Evolutionary conservation across 2,113 vertebrate species (phyloP).

Genomic region (Phalacrocorax pelagicus): DNA sequence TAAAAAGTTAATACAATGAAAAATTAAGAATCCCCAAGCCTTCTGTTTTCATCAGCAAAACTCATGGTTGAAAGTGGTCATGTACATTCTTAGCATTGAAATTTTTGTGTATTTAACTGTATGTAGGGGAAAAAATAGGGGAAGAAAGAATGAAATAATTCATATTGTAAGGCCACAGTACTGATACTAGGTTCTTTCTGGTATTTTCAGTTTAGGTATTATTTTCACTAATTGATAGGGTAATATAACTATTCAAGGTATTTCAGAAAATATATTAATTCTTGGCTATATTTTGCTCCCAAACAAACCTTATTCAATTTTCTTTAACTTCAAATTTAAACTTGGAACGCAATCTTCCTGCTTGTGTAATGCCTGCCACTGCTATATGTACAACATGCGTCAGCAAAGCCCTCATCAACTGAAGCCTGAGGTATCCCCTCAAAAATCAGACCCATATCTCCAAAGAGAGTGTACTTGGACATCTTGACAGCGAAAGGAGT

Average conservation of each 20-base stretch:
- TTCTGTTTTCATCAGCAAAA: background rate
- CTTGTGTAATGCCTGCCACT: background rate
- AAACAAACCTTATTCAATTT: background rate
- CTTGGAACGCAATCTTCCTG: background rate
- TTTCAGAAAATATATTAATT: background rate
- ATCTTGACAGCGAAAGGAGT: background rate
- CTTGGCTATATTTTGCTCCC: background rate
- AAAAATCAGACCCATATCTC: background rate
- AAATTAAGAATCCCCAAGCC: background rate
- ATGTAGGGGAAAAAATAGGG: rapidly evolving
- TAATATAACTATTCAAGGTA: background rate
- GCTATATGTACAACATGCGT: background rate
- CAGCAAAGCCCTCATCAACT: background rate
- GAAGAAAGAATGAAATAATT: background rate
- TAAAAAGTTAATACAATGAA: background rate
- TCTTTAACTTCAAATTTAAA: background rate
- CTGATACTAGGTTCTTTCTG: background rate
- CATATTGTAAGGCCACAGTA: background rate
- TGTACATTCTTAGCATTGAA: background rate
- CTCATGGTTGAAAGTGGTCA: background rate
- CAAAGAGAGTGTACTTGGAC: background rate
- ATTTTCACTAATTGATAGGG: background rate
- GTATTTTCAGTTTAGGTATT: background rate
- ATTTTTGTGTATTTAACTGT: background rate
- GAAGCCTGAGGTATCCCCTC: background rate